Evolutionary conservation across 1,140 invertebrate genomes (phyloP), one percentile per base, ranked within the genome.

Genomic region (Drosophila triauraria): DNA sequence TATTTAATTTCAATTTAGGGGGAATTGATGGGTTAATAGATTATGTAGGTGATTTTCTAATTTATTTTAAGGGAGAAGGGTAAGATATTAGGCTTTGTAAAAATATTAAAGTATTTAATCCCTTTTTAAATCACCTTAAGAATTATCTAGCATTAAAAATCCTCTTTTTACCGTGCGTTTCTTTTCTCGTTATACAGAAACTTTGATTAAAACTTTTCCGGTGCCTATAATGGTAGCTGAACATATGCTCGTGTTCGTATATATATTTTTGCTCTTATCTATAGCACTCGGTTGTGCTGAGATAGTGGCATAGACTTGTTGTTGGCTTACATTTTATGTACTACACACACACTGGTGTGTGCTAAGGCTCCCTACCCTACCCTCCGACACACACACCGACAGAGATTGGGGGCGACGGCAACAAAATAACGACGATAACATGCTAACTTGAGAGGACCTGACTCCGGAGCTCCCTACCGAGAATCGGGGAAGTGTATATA

Each of bases 351-450:
- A 69, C 35, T 13, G 23, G 48, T 30, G 51, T 10, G 48, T 30
- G 51, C n/a, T 12, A 10, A 12, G 3, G 12, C 35, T 40, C 40
- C 40, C 40, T 40, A 67, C 9, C 46, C 20, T 51, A 35, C 13
- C 60, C 20, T 27, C 35, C 35, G 10, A 32, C 10, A 53, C 8
- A 54, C 15, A 53, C 7, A 20, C 6, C 30, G 15, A 43, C 4
- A 32, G 43, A 77, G 40, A 82, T 56, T 78, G 63, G 75, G 64
- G 75, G 56, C 30, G 63, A 59, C 63, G 78, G 48, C 59, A 80
- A 76, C 83, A 86, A 86, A 81, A 86, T 82, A 78, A 81, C 77
- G 80, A 86, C 82, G 82, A 82, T 83, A 86, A 85, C 80, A 87
- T 86, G 80, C 71, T 83, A 86, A 87, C 79, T 85, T 82, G 75